A percentile compares a stretch with the other conserved stretches of the same genome.
Conservation (phyloP, 2,113 vertebrate genomes). For the Sclerurus mexicanus region DNA sequence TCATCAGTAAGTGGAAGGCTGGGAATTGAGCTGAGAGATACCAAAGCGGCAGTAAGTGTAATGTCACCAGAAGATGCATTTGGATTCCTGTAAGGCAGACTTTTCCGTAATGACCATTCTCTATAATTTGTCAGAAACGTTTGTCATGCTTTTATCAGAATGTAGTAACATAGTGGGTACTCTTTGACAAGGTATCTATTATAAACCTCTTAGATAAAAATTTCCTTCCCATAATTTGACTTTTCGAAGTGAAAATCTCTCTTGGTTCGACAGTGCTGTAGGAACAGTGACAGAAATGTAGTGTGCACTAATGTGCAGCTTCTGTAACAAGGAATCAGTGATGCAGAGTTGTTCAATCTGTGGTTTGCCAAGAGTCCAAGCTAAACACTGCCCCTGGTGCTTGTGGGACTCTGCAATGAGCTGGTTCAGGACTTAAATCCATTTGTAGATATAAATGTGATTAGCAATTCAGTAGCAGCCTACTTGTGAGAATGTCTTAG, state of each 20-base stretch:
- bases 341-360: not conserved
- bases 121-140: not conserved
- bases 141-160: not conserved
- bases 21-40: not conserved
- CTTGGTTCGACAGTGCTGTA: not conserved
- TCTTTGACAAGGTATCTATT: not conserved
- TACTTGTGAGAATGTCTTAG: not conserved
- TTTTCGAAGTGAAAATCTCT: not conserved
- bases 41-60: not conserved
- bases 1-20: not conserved
- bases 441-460: not conserved
- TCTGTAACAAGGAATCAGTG: not conserved
- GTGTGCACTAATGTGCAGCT: not conserved
- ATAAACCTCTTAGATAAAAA: not conserved
- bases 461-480: not conserved
- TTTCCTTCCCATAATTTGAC: not conserved
- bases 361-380: not conserved
- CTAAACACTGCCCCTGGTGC: not conserved
- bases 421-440: not conserved
- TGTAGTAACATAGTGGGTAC: not conserved
- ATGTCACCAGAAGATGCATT: not conserved
- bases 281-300: not conserved
- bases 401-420: not conserved
- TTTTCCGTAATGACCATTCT: not conserved
- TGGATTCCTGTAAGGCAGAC: not conserved